These are phyloP conservation scores for Thyatira batis DNA, from an alignment of 2,888 invertebrate genomes.

Conservation along the genomic window DNA sequence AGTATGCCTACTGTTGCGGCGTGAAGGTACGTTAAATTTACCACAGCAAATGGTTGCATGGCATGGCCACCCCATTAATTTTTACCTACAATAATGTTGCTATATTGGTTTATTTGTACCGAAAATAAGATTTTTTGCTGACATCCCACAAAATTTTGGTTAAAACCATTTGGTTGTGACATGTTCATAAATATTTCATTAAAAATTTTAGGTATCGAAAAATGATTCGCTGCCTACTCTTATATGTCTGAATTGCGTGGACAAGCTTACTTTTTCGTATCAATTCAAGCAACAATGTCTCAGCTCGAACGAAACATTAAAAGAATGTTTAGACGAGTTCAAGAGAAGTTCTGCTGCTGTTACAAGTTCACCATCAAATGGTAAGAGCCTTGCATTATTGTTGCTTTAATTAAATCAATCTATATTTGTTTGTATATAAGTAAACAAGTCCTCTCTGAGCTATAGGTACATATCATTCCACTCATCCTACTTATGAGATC, in stretches of 20 bases:
- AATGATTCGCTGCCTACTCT: conserved; percentile 74
- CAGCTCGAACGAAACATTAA: conserved; percentile 73
- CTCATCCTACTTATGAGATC: no score
- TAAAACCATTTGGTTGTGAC: conserved; percentile 25
- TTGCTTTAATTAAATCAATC: not conserved
- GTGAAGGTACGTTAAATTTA: conserved; percentile 77
- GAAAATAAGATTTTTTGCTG: conserved; percentile 68
- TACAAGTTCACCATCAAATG: conserved; percentile 47
- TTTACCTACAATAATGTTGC: conserved; percentile 79
- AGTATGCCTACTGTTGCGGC: conserved; percentile 76
- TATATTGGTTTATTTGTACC: conserved; percentile 68
- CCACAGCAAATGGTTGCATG: conserved; percentile 80
- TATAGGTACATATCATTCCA: no score
- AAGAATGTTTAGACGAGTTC: conserved; percentile 77
- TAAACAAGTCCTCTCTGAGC: no score
- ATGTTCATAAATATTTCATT: conserved; percentile 12
- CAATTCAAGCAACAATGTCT: conserved; percentile 78
- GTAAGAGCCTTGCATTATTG: conserved; percentile 33
- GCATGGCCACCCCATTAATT: conserved; percentile 81
- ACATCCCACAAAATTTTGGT: conserved; percentile 61
- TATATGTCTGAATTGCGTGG: conserved; percentile 77
- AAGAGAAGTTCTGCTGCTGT: conserved; percentile 65
- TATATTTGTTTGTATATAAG: no score
- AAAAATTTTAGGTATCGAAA: conserved; percentile 66
- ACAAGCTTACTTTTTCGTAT: conserved; percentile 73